phyloP scores from a whole-genome alignment of 2,113 vertebrate species.

The Callithrix jacchus region DNA sequence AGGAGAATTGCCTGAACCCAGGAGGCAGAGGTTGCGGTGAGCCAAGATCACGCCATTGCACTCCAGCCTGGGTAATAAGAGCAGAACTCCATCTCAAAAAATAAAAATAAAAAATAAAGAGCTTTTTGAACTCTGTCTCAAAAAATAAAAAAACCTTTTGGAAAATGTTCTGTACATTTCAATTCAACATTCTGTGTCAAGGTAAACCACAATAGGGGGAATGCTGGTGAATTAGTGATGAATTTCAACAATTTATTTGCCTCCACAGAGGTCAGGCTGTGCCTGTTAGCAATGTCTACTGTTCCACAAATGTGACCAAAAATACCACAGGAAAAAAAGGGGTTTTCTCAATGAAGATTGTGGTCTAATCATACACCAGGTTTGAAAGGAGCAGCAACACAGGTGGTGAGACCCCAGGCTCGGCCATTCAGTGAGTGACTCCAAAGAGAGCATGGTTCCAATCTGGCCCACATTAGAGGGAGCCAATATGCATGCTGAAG shows the following conservation, averaged over 20 bases:
- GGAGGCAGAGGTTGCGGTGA: no score
- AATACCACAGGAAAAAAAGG: conserved; percentile 93
- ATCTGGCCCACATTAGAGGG: neutral
- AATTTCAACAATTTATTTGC: conserved; percentile 92
- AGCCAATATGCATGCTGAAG: neutral
- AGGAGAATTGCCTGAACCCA: no score
- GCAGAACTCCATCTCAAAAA: no score
- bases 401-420: conserved; percentile 58
- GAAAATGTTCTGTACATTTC: conserved; percentile 85
- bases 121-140: no score
- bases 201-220: conserved; percentile 83
- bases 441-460: neutral
- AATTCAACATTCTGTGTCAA: conserved; percentile 81
- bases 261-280: conserved; percentile 93
- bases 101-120: no score
- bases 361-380: conserved; percentile 92
- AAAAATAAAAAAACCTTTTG: conserved; percentile 79
- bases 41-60: no score
- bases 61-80: no score
- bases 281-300: conserved; percentile 95
- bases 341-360: conserved; percentile 94
- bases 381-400: conserved; percentile 82
- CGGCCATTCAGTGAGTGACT: conserved; percentile 6
- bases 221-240: conserved; percentile 86
- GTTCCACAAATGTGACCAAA: conserved; percentile 96